These are phyloP conservation scores for Brienomyrus longianalis DNA, from an alignment of 2,113 vertebrate species.

Conservation along the genomic window DNA sequence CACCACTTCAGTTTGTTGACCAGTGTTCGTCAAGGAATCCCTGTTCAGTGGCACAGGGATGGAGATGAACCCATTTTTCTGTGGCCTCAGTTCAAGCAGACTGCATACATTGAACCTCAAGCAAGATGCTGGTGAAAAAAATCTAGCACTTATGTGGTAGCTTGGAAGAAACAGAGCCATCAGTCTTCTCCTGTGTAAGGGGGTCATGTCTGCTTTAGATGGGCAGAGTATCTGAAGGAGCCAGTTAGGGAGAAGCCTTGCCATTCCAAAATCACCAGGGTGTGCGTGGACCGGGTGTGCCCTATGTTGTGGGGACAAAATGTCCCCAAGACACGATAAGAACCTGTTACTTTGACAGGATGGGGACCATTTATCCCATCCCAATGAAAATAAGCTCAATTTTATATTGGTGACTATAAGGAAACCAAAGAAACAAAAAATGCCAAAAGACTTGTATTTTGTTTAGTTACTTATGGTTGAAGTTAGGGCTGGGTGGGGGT, in stretches of 20 bases:
- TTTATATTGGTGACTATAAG: not conserved
- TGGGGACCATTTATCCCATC: not conserved
- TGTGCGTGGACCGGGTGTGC: not conserved
- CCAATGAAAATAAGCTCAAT: not conserved
- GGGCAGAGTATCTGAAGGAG: not conserved
- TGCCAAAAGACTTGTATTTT: not conserved
- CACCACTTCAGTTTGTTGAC: not conserved
- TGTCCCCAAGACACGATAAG: not conserved
- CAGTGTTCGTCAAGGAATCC: not conserved
- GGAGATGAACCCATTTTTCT: not conserved
- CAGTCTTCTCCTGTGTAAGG: not conserved
- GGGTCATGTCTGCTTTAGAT: not conserved
- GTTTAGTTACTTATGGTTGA: not conserved
- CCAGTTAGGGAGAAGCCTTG: not conserved
- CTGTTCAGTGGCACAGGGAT: not conserved
- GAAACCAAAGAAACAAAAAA: not conserved
- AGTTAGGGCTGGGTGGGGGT: not conserved
- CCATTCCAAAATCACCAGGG: not conserved
- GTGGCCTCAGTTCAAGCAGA: not conserved
- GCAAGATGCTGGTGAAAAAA: not conserved
- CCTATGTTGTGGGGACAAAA: not conserved
- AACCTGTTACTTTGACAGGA: not conserved
- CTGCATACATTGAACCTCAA: not conserved
- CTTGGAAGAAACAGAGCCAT: not conserved
- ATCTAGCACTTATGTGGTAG: not conserved